Base-by-base conservation (phyloP, 2,797 vertebrate genomes). In the Pseudopleuronectes americanus region DNA sequence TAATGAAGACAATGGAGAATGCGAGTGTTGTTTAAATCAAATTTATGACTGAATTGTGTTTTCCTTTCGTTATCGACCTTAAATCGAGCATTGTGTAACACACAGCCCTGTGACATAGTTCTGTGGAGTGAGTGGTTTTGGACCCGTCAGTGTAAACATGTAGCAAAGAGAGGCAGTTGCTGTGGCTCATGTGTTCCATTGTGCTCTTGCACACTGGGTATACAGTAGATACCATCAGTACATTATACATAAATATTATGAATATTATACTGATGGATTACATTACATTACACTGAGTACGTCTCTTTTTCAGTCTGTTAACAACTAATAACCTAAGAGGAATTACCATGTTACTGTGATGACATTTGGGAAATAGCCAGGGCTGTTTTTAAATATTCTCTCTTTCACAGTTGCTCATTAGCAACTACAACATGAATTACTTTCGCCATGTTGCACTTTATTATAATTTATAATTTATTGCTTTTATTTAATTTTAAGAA, bases 301-400 rank as follows among this genome's bases (percentile, higher is more conserved):
- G 43, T 57, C n/a, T 71, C 12, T 38, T 71, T 54, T 68, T 28
- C 19, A 48, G 28, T 68, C 23, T 59, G 41, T 73, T 31, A 62
- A 69, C 47, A 72, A 77, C 64, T 74, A 77, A 79, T 73, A 77
- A 84, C 56, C 47, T 77, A 54, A 21, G 17, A 41, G 17, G 41
- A 78, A 31, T 68, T 1, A 49, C 23, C 38, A 51, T 7, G 17
- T 75, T 41, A 54, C 67, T 82, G 65, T 70, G 58, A 63, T 71
- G 43, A 66, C 64, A 52, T 55, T 54, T 69, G 14, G 36, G 63
- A 68, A 68, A 64, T 58, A 63, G 55, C 43, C 28, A 53, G 21
- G 13, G 14, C 28, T 65, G 19, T 41, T 48, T 62, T 45, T 26
- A n/a, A 4, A 19, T 45, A 8, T 54, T 47, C 21, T 57, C 67